Base-by-base conservation (phyloP, 1,140 invertebrate genomes). In the Nixonia krombeini region DNA sequence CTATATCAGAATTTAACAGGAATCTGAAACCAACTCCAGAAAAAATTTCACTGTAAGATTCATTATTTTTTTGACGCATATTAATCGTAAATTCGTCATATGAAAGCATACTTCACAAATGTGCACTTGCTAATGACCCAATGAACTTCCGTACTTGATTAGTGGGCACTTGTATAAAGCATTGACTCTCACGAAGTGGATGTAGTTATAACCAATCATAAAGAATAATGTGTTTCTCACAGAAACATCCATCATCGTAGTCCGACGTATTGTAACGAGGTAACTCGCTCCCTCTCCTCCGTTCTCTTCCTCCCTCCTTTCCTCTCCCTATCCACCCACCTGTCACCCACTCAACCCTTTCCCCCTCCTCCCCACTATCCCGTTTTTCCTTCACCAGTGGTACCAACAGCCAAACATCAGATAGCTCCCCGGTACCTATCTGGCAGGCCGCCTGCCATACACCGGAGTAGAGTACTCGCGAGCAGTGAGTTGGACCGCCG, bases 161-260 rank as follows among this genome's bases (percentile, higher is more conserved):
- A 47, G 18, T 57, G 0, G 38, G 15, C 8, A 74, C 23, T 25
- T 58, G 21, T 13, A 61, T 23, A 44, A 62, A 68, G 23, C 51
- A 17, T 18, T 59, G 66, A 17, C 69, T 41, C 33, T 61, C 65
- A 35, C 58, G 47, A 0, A 79, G 66, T 13, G 73, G 69, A 13
- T 74, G 73, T 21, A 76, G 37, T 51, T 78, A 74, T 13, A 78
- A 50, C 8, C 75, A 61, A 49, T 78, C 74, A 7, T 74, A 65
- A 9, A 72, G 12, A 29, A 75, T 5, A 33, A 70, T 46, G 23
- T 63, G 50, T 46, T 50, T 52, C 33, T 41, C 49, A 7, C 67
- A 63, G 41, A 73, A 71, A 59, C 64, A 71, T 21, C 68, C 67
- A 50, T 73, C 37, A 1, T 64, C 29, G 7, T 13, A 9, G n/a